Conservation (phyloP, 2,797 vertebrate genomes). For the Clamator glandarius region DNA sequence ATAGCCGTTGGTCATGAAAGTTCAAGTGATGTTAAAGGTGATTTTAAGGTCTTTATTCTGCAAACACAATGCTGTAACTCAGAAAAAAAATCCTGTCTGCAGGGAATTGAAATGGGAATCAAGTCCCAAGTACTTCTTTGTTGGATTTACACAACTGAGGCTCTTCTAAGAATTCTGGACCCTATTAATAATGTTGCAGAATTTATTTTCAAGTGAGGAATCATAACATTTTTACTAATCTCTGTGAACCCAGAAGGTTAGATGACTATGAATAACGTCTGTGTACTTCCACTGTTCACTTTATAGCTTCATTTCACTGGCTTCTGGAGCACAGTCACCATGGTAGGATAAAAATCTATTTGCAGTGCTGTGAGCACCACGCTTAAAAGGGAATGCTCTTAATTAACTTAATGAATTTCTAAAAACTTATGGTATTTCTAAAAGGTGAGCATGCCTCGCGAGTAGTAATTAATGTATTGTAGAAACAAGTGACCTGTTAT, state of each 20-base stretch:
- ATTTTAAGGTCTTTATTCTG: slow-evolving; percentile 18
- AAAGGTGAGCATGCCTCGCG: background rate
- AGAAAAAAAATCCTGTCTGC: background rate
- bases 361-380: background rate
- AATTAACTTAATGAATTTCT: background rate
- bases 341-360: slow-evolving; percentile 22
- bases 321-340: background rate
- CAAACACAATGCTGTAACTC: slow-evolving; percentile 1
- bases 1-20: background rate
- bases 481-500: background rate
- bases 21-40: slow-evolving; percentile 33
- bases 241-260: background rate
- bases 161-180: background rate
- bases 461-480: background rate
- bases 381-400: background rate
- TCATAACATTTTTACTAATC: slow-evolving; percentile 29
- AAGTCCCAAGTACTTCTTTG: background rate
- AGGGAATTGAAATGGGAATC: slow-evolving; percentile 17
- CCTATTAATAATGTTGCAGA: slow-evolving; percentile 3
- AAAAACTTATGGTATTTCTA: background rate
- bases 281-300: slow-evolving; percentile 14
- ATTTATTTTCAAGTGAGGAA: background rate
- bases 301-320: slow-evolving; percentile 19
- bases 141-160: background rate
- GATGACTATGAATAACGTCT: background rate